Base-by-base conservation (phyloP, 2,113 vertebrate genomes). In the Lonchura striata region DNA sequence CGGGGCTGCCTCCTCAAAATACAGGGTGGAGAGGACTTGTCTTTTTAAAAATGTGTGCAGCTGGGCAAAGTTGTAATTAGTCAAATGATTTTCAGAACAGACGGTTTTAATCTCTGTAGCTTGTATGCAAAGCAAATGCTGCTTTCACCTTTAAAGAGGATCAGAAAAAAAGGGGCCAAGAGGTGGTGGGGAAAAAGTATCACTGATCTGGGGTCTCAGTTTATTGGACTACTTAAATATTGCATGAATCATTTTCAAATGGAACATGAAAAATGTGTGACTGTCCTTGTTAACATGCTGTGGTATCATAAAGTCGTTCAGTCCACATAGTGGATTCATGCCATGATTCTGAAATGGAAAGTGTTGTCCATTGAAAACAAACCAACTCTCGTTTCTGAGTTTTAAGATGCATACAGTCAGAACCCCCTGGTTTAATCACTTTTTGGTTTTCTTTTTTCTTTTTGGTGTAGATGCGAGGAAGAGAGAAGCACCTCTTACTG, bases 401-500 rank as follows among this genome's bases (percentile, higher is more conserved):
- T 91, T 83, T 74, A n/a, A 47, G 28, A 31, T 65, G 31, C 74
- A 18, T 46, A 16, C 8, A 78, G 9, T 50, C 18, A 63, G 71
- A 95, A 69, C 2, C 4, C 14, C 39, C 4, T 49, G 8, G 18
- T 47, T 92, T 90, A 92, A 96, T 61, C 10, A 21, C 24, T 66
- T 91, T 21, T 92, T 35, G 50, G 85, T 11, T 10, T 54, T 56
- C 24, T 25, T 92, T 91, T 66, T 64, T 49, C 94, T 16, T 39
- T 76, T 82, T 33, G 2, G 39, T 92, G 42, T 54, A 97, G 96
- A 97, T 86, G 64, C 95, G 63, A 97, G 97, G 74, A 98, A 98
- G 91, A 97, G 95, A 71, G 98, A 98, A 94, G 89, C 97, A 86
- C 78, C 97, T 87, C 97, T 97, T 78, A 92, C 90, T 60, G 96